Base-by-base conservation (phyloP, 2,888 invertebrate species). In the Poecilobothrus nobilitatus region DNA sequence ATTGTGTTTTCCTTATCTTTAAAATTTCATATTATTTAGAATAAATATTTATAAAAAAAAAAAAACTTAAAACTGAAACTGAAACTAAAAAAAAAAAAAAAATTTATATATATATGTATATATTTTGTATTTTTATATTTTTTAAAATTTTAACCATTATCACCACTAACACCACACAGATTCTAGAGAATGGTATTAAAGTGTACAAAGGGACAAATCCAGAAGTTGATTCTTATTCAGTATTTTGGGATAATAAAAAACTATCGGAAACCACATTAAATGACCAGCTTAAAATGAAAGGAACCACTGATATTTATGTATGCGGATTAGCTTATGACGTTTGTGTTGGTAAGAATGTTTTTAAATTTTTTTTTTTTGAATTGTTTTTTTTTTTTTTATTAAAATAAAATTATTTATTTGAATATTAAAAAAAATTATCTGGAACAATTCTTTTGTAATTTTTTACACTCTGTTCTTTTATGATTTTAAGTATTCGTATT, bases 211-310 rank as follows among this genome's bases (percentile, higher is more conserved):
- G 97, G 63, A 94, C 92, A 1, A 92, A 95, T 82, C 91, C 97
- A 0, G 94, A 95, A 74, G 92, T 97, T 69, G 98, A 98, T 82
- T 95, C 96, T 1, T 98, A 98, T 82, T 97, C 97, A 0, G 97
- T 96, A 65, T 98, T 98, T 85, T 96, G 95, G 93, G 97, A 98
- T 83, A 98, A 98, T 83, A 92, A 93, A 83, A 94, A 94, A 81
- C 83, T 92, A 71, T 90, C 91, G 1, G 90, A 94, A 79, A 97
- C 97, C 7, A 89, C 90, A 15, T 84, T 97, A 65, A 89, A 90
- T 77, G 87, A 88, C 10, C 91, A 94, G 78, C 85, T 97, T 70
- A 88, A 91, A 70, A 83, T 88, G 81, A 88, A 90, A 76, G 89
- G 89, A 69, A 90, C 94, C 67, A 94, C 95, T 6, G 96, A 97